Percentiles rank a stretch among this genome's conserved stretches.
Conservation (phyloP, 2,888 invertebrate genomes). For the Polyommatus icarus region DNA sequence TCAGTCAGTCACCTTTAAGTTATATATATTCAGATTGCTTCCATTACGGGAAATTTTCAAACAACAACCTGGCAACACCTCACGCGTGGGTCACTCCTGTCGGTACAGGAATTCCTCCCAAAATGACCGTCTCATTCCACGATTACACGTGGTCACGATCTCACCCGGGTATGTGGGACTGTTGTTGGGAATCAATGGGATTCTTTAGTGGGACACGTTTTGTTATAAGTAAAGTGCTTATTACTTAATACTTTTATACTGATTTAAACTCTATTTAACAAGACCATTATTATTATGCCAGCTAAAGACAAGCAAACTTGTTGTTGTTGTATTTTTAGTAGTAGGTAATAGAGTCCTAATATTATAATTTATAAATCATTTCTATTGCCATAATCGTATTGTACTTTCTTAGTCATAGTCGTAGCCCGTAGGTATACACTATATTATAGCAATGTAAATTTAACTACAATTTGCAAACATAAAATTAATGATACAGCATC, state of each 20-base stretch:
- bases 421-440: too few species aligned
- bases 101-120: conserved; percentile 47
- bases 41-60: neutral
- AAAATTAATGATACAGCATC: too few species aligned
- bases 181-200: neutral
- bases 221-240: neutral
- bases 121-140: conserved; percentile 54
- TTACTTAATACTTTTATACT: neutral
- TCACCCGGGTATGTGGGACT: conserved; percentile 50
- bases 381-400: too few species aligned
- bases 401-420: too few species aligned
- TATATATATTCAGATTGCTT: neutral
- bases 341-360: too few species aligned
- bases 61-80: conserved; percentile 7
- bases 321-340: too few species aligned
- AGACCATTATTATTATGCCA: too few species aligned
- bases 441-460: too few species aligned
- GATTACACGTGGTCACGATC: conserved; percentile 54
- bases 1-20: too few species aligned
- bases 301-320: too few species aligned
- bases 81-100: conserved; percentile 17
- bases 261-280: neutral
- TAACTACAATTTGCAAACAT: too few species aligned
- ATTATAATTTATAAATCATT: too few species aligned
- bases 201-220: neutral